These are phyloP conservation scores for Borostomias antarcticus DNA, from an alignment of 2,797 vertebrate genomes.

Conservation along the genomic window DNA sequence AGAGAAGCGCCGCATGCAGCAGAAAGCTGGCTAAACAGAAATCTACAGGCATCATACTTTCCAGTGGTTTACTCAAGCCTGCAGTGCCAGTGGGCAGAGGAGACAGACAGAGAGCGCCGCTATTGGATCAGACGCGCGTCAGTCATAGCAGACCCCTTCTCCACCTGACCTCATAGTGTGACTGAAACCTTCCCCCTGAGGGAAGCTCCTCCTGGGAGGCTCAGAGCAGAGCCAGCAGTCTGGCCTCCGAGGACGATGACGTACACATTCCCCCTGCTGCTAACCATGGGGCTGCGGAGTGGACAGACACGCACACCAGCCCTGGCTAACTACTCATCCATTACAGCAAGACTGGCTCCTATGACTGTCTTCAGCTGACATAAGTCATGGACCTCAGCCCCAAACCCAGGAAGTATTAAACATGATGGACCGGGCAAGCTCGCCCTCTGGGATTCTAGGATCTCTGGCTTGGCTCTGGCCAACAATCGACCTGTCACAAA, in stretches of 20 bases:
- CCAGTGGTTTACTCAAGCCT: conserved; percentile 10
- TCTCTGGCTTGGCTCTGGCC: conserved; percentile 37
- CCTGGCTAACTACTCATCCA: conserved; percentile 28
- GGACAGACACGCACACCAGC: conserved; percentile 30
- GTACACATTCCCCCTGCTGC: conserved; percentile 59
- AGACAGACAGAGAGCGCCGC: conserved; percentile 37
- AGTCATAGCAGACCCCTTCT: not conserved
- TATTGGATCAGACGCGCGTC: conserved; percentile 29
- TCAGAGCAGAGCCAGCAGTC: conserved; percentile 52
- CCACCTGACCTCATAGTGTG: conserved; percentile 39
- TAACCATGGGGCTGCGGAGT: conserved; percentile 36
- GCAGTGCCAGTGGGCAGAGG: conserved; percentile 25
- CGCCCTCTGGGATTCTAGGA: conserved; percentile 16
- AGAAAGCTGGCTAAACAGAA: conserved; percentile 6
- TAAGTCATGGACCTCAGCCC: conserved; percentile 18
- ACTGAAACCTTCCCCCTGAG: conserved; percentile 46
- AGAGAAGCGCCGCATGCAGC: conserved; percentile 22
- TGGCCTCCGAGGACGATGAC: conserved; percentile 55
- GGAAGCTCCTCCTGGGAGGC: conserved; percentile 39
- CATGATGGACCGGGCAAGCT: conserved; percentile 12
- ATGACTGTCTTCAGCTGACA: conserved; percentile 35
- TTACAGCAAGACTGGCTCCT: conserved; percentile 27
- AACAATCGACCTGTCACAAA: conserved; percentile 42
- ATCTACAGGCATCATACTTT: not conserved
- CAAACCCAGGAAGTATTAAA: conserved; percentile 24